Percentiles rank a stretch among this genome's conserved stretches.
Evolutionary conservation across 1,140 invertebrate species (phyloP).

Genomic region (Formica exsecta): DNA sequence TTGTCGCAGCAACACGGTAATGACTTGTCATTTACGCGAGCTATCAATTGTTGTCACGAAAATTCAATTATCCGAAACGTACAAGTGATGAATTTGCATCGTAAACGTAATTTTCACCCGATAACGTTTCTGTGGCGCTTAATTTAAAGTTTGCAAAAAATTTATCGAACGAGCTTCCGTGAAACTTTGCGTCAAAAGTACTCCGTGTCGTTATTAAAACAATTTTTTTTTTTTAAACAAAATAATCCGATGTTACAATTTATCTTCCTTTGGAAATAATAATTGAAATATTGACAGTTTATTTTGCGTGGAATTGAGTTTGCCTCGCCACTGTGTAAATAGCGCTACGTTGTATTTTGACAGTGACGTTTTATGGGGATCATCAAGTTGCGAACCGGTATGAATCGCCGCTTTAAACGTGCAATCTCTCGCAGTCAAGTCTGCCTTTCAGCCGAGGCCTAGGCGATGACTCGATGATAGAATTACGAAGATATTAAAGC

Average conservation of each 20-base stretch:
- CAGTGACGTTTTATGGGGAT: conserved; percentile 12
- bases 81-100: background rate
- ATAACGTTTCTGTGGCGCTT: background rate
- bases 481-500: conserved; percentile 39
- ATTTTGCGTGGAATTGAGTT: background rate
- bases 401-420: conserved; percentile 48
- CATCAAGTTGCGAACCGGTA: conserved; percentile 9
- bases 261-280: background rate
- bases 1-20: background rate
- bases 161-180: background rate
- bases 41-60: conserved; percentile 9
- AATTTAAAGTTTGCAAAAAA: background rate
- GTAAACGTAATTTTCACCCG: background rate
- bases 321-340: conserved; percentile 1
- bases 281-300: conserved; percentile 11
- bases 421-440: conserved; percentile 52
- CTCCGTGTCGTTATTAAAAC: background rate
- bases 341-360: conserved; percentile 31
- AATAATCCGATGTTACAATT: conserved; percentile 1
- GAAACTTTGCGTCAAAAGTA: background rate
- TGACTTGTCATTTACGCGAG: conserved; percentile 2
- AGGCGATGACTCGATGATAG: conserved; percentile 38
- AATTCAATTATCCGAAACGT: conserved; percentile 24
- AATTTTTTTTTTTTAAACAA: background rate
- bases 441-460: background rate